Conservation (phyloP, 2,888 invertebrate genomes). For the Gandaritis pyraliata region DNA sequence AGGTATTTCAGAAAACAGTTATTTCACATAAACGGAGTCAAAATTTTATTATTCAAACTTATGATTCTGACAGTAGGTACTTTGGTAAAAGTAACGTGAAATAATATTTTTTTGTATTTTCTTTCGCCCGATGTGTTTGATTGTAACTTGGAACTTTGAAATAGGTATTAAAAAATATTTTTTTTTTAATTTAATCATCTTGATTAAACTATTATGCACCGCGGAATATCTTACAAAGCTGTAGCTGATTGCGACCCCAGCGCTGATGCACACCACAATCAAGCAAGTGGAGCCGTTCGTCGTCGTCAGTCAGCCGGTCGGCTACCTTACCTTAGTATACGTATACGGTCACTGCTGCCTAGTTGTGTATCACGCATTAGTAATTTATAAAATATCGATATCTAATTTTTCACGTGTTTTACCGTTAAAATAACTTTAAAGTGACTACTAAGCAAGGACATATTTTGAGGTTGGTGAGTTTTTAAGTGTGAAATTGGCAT, state of each 20-base stretch:
- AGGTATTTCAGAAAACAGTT: too few species aligned
- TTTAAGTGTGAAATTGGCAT: constrained; percentile 35
- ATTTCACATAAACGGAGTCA: too few species aligned
- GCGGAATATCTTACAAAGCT: constrained; percentile 17
- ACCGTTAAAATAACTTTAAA: constrained; percentile 31
- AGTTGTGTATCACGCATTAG: constrained; percentile 41
- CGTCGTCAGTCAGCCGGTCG: constrained; percentile 34
- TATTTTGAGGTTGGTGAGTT: constrained; percentile 39
- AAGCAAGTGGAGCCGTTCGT: constrained; percentile 32
- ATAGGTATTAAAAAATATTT: too few species aligned
- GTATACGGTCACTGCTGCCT: constrained; percentile 38
- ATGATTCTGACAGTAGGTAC: too few species aligned
- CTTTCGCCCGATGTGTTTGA: too few species aligned
- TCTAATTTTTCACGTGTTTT: constrained; percentile 34
- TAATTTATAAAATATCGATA: constrained; percentile 27
- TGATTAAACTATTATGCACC: too few species aligned
- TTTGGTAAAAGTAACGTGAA: too few species aligned
- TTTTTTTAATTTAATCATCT: too few species aligned
- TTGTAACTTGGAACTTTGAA: too few species aligned
- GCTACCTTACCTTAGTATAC: constrained; percentile 57
- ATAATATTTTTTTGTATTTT: too few species aligned
- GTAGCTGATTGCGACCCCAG: constrained; percentile 42
- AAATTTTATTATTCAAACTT: too few species aligned
- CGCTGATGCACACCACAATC: constrained; percentile 46
- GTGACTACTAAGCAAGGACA: constrained; percentile 30